A percentile compares a stretch with the other conserved stretches of the same genome.
phyloP scores from a whole-genome alignment of 2,888 invertebrate species.

The Drosophila flavopinicola region DNA sequence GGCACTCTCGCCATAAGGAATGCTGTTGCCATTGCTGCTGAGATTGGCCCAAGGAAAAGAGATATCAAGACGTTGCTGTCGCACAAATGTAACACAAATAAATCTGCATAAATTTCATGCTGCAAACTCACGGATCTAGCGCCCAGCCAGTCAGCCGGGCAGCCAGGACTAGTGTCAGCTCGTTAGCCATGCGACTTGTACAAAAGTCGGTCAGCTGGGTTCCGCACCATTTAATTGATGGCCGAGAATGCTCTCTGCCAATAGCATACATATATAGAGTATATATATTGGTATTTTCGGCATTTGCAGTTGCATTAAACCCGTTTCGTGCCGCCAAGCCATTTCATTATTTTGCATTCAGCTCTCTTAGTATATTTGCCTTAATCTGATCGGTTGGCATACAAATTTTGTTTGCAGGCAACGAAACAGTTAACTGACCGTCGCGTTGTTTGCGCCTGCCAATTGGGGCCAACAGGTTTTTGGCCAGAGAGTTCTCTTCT shows the following conservation, averaged over 20 bases:
- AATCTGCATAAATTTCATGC: constrained; percentile 68
- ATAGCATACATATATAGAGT: neutral
- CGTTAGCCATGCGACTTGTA: constrained; percentile 33
- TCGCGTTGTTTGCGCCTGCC: constrained; percentile 31
- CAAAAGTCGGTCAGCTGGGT: constrained; percentile 47
- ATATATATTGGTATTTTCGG: constrained; percentile 37
- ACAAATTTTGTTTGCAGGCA: constrained; percentile 57
- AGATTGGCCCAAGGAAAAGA: constrained; percentile 43
- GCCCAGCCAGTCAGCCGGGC: constrained; percentile 21
- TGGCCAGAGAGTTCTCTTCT: constrained; percentile 48
- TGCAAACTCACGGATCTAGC: constrained; percentile 33
- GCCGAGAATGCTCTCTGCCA: constrained; percentile 24
- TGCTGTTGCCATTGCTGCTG: constrained; percentile 44
- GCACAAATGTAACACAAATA: constrained; percentile 72
- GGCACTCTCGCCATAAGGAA: constrained; percentile 59
- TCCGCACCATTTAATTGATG: constrained; percentile 48
- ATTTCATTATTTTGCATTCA: constrained; percentile 68
- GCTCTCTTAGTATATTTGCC: constrained; percentile 37
- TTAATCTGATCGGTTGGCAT: constrained; percentile 63
- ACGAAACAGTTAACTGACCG: constrained; percentile 74
- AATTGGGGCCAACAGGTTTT: constrained; percentile 73
- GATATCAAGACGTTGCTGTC: constrained; percentile 52
- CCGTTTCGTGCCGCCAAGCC: constrained; percentile 47
- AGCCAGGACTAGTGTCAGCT: constrained; percentile 47
- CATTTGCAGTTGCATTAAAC: constrained; percentile 46